These are phyloP conservation scores for Stylophora pistillata DNA, from an alignment of 64 coral and sea anemone genomes.

Conservation along the genomic window DNA sequence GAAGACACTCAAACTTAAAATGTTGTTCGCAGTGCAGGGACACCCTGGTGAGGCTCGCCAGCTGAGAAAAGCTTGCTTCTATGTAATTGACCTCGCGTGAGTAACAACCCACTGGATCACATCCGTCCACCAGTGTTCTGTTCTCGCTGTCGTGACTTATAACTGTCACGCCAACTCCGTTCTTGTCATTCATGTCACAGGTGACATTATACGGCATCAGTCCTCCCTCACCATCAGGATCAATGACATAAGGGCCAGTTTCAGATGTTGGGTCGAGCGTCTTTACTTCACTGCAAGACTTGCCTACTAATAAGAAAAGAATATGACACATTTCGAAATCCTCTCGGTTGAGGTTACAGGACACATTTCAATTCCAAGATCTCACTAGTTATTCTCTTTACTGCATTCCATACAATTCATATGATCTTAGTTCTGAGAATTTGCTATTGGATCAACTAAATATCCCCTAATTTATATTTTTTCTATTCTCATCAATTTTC, in stretches of 20 bases:
- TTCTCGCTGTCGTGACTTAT: conserved; percentile 23
- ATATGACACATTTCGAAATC: background rate
- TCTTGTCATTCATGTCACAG: conserved; percentile 46
- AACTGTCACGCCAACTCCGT: conserved; percentile 38
- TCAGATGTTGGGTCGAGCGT: background rate
- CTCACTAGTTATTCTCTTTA: no score
- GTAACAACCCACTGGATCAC: background rate
- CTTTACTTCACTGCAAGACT: conserved; percentile 10
- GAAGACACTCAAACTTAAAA: conserved; percentile 5
- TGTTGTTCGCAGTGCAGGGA: conserved; percentile 23
- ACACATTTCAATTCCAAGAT: no score
- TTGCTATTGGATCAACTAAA: no score
- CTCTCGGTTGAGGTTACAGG: background rate
- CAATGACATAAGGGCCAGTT: conserved; percentile 23
- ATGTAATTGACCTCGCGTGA: background rate
- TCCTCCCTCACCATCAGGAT: conserved; percentile 14
- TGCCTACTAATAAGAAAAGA: no score
- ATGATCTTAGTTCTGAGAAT: no score
- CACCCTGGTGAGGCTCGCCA: background rate
- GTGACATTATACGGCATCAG: background rate
- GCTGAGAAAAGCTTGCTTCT: background rate
- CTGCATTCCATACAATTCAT: no score
- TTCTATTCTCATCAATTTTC: no score
- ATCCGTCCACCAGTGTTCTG: conserved; percentile 33
- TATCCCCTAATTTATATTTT: no score